Percentiles rank a stretch among this genome's conserved stretches.
Evolutionary conservation across 92 coral and sea anemone species (phyloP).

Genomic region (Porites lobata): DNA sequence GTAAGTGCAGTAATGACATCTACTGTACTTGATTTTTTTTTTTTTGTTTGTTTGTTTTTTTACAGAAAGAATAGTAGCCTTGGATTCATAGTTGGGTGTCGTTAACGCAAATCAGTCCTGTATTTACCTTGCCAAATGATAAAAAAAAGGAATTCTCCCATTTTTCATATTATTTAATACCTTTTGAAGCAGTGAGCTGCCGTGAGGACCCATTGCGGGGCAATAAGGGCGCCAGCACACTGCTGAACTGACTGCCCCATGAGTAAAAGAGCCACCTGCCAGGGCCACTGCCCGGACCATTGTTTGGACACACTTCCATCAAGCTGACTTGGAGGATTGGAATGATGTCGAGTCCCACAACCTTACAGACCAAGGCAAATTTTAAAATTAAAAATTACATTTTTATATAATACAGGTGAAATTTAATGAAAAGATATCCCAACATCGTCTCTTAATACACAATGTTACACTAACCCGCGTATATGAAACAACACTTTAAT

Average conservation of each 20-base stretch:
- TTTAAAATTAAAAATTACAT: background rate
- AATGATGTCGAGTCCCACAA: conserved; percentile 31
- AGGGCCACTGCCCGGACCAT: conserved; percentile 92
- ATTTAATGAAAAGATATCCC: no score
- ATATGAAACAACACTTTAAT: no score
- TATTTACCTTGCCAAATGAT: no score
- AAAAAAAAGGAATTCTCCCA: background rate
- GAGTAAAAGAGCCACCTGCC: conserved; percentile 86
- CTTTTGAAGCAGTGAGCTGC: conserved; percentile 94
- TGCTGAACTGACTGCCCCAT: conserved; percentile 78
- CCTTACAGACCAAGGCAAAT: background rate
- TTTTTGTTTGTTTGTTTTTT: no score
- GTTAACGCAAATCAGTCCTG: no score
- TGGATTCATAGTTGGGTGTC: no score
- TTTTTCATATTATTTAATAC: conserved; percentile 14
- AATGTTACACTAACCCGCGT: no score
- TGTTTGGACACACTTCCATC: conserved; percentile 18
- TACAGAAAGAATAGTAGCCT: no score
- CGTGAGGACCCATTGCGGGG: conserved; percentile 85
- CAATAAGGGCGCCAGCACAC: conserved; percentile 87
- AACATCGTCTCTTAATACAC: no score
- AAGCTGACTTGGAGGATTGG: conserved; percentile 7
- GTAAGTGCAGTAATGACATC: no score
- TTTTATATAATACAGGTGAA: no score
- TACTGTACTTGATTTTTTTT: no score